Percentiles rank a stretch among this genome's conserved stretches.
Evolutionary conservation across 2,888 invertebrate genomes (phyloP).

Genomic region (Sinohyriopsis cumingii): DNA sequence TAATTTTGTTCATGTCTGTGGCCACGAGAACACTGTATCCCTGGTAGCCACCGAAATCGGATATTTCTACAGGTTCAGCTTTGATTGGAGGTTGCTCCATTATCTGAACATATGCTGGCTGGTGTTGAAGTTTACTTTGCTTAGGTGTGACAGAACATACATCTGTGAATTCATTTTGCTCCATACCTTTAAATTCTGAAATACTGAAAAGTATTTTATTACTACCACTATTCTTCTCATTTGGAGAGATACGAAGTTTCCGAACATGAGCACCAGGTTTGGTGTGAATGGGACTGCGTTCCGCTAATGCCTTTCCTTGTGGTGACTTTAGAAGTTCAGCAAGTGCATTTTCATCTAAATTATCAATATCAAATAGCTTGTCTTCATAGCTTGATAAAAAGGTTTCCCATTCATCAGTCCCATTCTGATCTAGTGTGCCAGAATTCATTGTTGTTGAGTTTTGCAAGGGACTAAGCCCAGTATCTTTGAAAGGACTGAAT

Average conservation of each 20-base stretch:
- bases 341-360: conserved; percentile 29
- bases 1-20: conserved; percentile 41
- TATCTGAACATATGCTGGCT: conserved; percentile 5
- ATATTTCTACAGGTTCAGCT: conserved; percentile 1
- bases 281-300: conserved; percentile 2
- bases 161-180: too few species aligned
- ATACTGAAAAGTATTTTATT: too few species aligned
- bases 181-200: too few species aligned
- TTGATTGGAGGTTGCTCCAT: conserved; percentile 4
- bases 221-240: conserved; percentile 12
- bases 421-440: conserved; percentile 15
- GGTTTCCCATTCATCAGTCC: conserved; percentile 54
- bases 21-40: conserved; percentile 6
- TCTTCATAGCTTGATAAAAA: conserved; percentile 56
- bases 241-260: conserved; percentile 24
- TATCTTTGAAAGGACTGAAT: conserved; percentile 35
- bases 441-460: conserved; percentile 17
- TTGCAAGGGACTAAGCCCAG: conserved; percentile 39
- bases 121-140: too few species aligned
- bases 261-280: conserved; percentile 3
- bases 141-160: too few species aligned
- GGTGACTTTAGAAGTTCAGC: conserved; percentile 50
- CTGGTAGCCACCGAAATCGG: conserved; percentile 1
- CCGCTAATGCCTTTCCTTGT: conserved; percentile 41
- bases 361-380: conserved; percentile 50